phyloP scores from a whole-genome alignment of 2,113 vertebrate species.

The Spermophilus dauricus region DNA sequence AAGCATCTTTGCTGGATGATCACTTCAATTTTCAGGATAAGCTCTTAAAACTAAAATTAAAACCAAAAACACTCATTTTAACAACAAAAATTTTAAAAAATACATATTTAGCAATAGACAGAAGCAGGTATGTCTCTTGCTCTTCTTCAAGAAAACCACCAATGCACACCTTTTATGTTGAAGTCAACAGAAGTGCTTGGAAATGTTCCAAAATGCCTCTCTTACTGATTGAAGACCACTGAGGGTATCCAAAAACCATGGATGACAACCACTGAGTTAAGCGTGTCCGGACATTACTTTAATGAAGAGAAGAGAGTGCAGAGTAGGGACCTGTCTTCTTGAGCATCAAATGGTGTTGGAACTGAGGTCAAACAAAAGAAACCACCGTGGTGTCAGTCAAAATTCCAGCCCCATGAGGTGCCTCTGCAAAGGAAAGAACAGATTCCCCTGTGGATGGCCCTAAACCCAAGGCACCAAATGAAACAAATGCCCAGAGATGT shows the following conservation, averaged over 20 bases:
- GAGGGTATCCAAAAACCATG: background rate
- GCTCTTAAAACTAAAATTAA: background rate
- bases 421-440: background rate
- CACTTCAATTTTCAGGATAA: background rate
- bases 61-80: background rate
- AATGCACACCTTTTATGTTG: background rate
- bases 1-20: background rate
- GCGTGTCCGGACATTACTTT: background rate
- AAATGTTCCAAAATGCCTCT: conserved; percentile 61
- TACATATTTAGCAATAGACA: background rate
- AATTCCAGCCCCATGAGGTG: background rate
- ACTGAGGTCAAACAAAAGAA: background rate
- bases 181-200: background rate
- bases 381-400: fast-evolving
- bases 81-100: background rate
- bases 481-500: background rate
- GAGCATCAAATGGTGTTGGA: background rate
- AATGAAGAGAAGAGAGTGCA: background rate
- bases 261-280: background rate
- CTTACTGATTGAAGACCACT: background rate
- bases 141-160: background rate
- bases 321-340: background rate
- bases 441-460: background rate
- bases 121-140: background rate
- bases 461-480: background rate